phyloP scores from a whole-genome alignment of 2,888 invertebrate genomes.

The Saturnia japonica region DNA sequence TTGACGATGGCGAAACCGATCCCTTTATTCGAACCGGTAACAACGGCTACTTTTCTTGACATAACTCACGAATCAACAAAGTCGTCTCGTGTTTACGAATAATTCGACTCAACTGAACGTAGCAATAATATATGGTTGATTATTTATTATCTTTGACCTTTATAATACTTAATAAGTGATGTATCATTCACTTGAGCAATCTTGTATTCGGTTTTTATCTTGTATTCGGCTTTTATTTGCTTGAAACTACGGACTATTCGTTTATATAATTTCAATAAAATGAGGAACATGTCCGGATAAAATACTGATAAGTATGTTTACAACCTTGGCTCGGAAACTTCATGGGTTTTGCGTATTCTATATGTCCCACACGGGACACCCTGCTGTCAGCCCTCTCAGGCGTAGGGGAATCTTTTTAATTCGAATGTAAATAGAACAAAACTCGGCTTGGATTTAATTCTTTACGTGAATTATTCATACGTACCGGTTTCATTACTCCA shows the following conservation, averaged over 20 bases:
- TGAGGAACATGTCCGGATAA: background rate
- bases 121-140: background rate
- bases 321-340: constrained; percentile 37
- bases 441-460: too few relatives aligned
- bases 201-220: background rate
- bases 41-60: constrained; percentile 50
- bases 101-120: background rate
- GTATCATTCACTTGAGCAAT: background rate
- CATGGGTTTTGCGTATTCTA: constrained; percentile 42
- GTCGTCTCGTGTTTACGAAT: background rate
- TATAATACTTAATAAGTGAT: background rate
- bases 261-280: background rate
- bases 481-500: too few relatives aligned
- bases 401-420: too few relatives aligned
- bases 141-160: background rate
- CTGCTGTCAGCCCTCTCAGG: too few relatives aligned
- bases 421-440: too few relatives aligned
- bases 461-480: too few relatives aligned
- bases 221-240: background rate
- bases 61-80: constrained; percentile 12
- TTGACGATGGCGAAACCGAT: constrained; percentile 85
- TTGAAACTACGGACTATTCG: background rate
- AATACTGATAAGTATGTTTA: constrained; percentile 28
- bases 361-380: constrained; percentile 23
- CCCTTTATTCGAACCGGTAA: constrained; percentile 86